phyloP scores from a whole-genome alignment of 1,140 invertebrate species.

The Hylaeus anthracinus region DNA sequence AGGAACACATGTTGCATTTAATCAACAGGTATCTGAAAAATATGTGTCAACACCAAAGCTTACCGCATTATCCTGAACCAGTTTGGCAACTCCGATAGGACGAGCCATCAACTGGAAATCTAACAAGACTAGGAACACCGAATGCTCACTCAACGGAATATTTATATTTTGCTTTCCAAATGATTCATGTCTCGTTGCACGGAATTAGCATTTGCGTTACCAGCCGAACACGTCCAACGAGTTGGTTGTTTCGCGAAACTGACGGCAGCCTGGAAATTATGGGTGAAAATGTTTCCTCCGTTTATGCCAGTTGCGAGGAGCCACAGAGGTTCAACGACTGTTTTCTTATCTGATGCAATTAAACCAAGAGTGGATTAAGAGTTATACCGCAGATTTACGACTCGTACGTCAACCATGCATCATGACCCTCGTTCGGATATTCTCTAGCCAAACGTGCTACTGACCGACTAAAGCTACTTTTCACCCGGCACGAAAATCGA shows the following conservation, averaged over 20 bases:
- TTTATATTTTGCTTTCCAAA: neutral
- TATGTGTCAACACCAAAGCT: no score
- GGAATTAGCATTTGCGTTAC: neutral
- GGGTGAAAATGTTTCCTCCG: neutral
- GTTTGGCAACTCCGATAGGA: no score
- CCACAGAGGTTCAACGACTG: neutral
- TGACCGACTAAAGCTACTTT: constrained; percentile 45
- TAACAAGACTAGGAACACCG: neutral
- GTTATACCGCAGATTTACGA: constrained; percentile 22
- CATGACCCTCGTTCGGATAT: neutral
- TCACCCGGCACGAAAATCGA: constrained; percentile 5
- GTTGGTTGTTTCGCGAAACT: neutral
- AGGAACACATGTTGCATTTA: no score
- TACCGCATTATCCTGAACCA: no score
- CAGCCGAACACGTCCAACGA: neutral
- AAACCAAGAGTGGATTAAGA: constrained; percentile 7
- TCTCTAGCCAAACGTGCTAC: constrained; percentile 39
- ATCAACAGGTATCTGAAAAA: no score
- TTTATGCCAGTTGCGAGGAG: no score
- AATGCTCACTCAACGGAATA: neutral
- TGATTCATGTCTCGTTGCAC: neutral
- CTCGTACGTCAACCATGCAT: neutral
- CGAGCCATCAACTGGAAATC: no score
- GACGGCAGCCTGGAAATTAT: neutral
- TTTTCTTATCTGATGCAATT: constrained; percentile 14